A percentile compares a stretch with the other conserved stretches of the same genome.
These are phyloP conservation scores for Acropora yongei DNA, from an alignment of 64 coral and sea anemone species.

Conservation along the genomic window DNA sequence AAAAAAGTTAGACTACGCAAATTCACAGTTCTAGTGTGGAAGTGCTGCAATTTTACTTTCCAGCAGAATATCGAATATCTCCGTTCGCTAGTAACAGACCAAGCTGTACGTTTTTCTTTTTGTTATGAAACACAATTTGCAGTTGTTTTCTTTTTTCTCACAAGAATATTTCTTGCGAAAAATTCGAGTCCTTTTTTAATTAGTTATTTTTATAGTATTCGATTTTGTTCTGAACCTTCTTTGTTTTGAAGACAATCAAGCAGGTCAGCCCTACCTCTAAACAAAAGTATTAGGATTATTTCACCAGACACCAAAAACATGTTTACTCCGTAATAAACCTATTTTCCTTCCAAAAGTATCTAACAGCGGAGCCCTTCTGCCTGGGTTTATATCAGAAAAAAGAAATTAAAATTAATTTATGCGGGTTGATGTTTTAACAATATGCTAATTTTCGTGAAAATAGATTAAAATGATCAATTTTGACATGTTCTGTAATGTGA, in stretches of 20 bases:
- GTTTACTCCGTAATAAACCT: background rate
- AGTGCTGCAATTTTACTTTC: no score
- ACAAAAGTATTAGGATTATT: background rate
- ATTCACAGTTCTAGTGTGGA: no score
- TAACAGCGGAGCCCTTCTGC: background rate
- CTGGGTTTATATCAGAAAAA: background rate
- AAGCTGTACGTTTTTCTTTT: background rate
- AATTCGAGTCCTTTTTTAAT: no score
- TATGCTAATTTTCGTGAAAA: conserved; percentile 21
- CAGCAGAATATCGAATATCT: background rate
- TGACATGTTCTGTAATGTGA: background rate
- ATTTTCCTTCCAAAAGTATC: background rate
- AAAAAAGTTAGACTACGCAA: background rate
- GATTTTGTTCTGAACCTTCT: background rate
- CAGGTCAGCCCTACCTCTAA: background rate
- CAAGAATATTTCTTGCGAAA: background rate
- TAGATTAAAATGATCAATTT: background rate
- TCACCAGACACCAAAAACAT: background rate
- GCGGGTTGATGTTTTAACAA: conserved; percentile 7
- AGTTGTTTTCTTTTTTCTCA: background rate
- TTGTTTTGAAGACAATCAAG: background rate
- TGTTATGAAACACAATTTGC: background rate
- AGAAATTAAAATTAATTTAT: background rate
- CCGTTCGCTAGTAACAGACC: background rate
- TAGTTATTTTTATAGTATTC: background rate